phyloP scores from a whole-genome alignment of 2,888 invertebrate genomes.

The Drosophila pegasa region DNA sequence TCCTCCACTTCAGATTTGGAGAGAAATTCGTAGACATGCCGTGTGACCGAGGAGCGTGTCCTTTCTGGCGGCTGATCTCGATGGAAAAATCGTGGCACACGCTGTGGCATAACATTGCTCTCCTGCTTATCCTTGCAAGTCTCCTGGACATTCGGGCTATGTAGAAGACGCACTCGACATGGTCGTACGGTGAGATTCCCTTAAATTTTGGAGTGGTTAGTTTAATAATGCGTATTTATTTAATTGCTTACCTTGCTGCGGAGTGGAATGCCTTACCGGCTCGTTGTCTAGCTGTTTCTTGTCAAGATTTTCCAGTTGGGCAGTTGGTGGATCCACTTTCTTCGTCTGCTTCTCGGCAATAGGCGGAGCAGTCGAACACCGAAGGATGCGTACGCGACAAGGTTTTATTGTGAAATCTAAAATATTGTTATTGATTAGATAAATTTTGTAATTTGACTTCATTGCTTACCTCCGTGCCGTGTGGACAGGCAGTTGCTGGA shows the following conservation, averaged over 20 bases:
- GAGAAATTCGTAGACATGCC: constrained; percentile 80
- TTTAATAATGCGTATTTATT: too few relatives aligned
- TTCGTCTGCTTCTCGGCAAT: not conserved
- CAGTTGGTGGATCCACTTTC: too few relatives aligned
- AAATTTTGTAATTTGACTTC: not conserved
- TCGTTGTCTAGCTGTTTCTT: not conserved
- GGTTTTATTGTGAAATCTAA: not conserved
- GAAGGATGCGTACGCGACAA: not conserved
- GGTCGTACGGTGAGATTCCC: not conserved
- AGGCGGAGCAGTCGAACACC: not conserved
- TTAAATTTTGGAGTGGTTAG: not conserved
- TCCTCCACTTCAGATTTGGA: constrained; percentile 79
- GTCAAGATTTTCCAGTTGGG: not conserved
- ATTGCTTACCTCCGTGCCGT: not conserved
- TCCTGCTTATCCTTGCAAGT: not conserved
- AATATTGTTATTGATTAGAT: not conserved
- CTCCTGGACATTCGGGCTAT: not conserved
- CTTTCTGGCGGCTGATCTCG: constrained; percentile 42
- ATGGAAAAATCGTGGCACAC: constrained; percentile 54
- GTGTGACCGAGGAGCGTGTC: constrained; percentile 51
- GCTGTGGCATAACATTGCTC: not conserved
- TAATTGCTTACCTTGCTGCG: too few relatives aligned
- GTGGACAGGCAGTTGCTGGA: not conserved
- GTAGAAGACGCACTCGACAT: not conserved
- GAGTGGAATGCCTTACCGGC: too few relatives aligned